Percentiles rank a stretch among this genome's conserved stretches.
phyloP scores from a whole-genome alignment of 2,797 vertebrate genomes.

The Centroberyx gerrardi region DNA sequence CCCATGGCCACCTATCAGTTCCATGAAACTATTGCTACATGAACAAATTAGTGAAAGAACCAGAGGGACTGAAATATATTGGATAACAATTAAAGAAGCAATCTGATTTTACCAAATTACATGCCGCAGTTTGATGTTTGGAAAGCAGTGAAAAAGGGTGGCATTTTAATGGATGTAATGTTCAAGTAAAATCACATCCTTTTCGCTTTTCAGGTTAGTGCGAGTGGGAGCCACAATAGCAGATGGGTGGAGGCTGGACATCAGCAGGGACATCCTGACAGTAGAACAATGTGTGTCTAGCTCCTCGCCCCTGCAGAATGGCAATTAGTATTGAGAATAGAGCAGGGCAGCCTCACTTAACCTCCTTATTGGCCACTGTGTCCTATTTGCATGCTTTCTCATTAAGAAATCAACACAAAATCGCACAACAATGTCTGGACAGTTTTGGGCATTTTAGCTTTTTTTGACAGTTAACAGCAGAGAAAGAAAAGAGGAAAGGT shows the following conservation, averaged over 20 bases:
- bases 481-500: no score
- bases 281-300: constrained; percentile 49
- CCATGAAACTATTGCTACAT: background rate
- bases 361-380: constrained; percentile 37
- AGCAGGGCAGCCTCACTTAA: constrained; percentile 45
- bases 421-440: no score
- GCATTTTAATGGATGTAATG: no score
- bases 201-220: constrained; percentile 21
- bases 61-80: background rate
- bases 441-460: no score
- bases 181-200: background rate
- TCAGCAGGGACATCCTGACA: constrained; percentile 64
- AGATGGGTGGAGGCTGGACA: constrained; percentile 54
- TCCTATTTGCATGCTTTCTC: constrained; percentile 28
- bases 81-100: background rate
- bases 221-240: constrained; percentile 31
- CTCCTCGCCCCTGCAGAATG: constrained; percentile 59
- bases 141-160: constrained; percentile 3
- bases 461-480: no score
- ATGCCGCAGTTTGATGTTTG: background rate
- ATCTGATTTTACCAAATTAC: background rate
- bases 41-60: background rate
- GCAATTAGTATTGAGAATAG: constrained; percentile 67
- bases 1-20: background rate
- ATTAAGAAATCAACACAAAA: constrained; percentile 26